Evolutionary conservation across 2,113 vertebrate genomes (phyloP).

Genomic region (Jacana jacana): DNA sequence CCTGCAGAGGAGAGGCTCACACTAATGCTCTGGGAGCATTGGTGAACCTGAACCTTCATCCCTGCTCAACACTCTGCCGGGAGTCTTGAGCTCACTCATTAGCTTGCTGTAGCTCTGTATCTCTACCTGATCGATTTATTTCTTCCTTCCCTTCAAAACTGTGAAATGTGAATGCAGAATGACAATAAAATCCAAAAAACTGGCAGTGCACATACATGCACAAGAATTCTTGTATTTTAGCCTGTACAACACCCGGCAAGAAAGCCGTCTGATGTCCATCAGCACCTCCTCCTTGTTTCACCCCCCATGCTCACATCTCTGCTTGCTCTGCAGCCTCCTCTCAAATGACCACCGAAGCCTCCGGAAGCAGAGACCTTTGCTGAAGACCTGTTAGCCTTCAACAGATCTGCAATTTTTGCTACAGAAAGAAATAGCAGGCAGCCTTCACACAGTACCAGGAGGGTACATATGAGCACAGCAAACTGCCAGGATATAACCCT

Average conservation of each 20-base stretch:
- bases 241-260: background rate
- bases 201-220: background rate
- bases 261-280: background rate
- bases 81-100: too few relatives aligned
- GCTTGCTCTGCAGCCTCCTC: background rate
- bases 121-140: background rate
- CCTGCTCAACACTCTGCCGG: background rate
- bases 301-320: background rate
- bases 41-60: background rate
- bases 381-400: background rate
- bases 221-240: background rate
- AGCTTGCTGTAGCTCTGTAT: background rate
- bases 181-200: background rate
- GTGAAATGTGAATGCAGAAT: background rate
- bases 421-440: background rate
- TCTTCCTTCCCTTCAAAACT: background rate
- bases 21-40: background rate
- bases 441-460: fast-evolving
- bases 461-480: background rate
- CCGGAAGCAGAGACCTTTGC: fast-evolving
- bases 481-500: background rate
- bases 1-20: background rate
- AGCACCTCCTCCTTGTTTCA: background rate
- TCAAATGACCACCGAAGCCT: background rate
- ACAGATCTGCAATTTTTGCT: background rate